Evolutionary conservation across 2,888 invertebrate species (phyloP), one percentile per base, ranked within the genome.

Genomic region (Cancer borealis): DNA sequence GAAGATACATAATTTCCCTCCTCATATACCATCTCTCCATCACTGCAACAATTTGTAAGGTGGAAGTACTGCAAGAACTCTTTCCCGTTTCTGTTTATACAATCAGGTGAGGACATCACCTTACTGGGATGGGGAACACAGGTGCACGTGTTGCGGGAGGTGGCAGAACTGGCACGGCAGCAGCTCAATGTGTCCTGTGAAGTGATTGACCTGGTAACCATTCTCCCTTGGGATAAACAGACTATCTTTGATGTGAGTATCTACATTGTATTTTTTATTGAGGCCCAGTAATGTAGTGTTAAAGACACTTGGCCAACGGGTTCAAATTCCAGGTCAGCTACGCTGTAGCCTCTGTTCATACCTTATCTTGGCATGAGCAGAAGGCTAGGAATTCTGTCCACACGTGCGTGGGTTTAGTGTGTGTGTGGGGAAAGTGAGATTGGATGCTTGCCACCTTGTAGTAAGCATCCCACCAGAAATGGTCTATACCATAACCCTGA

Each of bases 151-250:
- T 96, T 99, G 93, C 97, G 98, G 95, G 99, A 99, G 96, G 98
- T 98, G 17, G 99, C 99, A 0, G 97, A 98, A 96, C 96, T 99
- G 96, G 99, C 98, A 0, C 97, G 98, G 96, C 97, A 98, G 96
- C 97, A 98, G 96, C 97, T 98, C 8, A 97, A 98, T 46, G 97
- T 98, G 17, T 97, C 97, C 49, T 99, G 98, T 97, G 99, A 99
- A 97, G 98, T 99, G 96, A 99, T 99, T 96, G 99, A 99, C 97
- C 97, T 99, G 96, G 98, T 98, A 96, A 98, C 99, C 92, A 98
- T 99, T 96, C 97, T 99, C 96, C 99, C 99, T 3, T 99, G 99
- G 99, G 99, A 99, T 96, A 97, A 97, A 96, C 98, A 99, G 87
- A 98, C 99, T 1, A 97, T 99, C 87, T 98, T 98, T 96, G 97